Percentiles rank a stretch among this genome's conserved stretches.
phyloP scores from a whole-genome alignment of 37 sponge, comb jelly and placozoan species.

The Mnemiopsis leidyi region DNA sequence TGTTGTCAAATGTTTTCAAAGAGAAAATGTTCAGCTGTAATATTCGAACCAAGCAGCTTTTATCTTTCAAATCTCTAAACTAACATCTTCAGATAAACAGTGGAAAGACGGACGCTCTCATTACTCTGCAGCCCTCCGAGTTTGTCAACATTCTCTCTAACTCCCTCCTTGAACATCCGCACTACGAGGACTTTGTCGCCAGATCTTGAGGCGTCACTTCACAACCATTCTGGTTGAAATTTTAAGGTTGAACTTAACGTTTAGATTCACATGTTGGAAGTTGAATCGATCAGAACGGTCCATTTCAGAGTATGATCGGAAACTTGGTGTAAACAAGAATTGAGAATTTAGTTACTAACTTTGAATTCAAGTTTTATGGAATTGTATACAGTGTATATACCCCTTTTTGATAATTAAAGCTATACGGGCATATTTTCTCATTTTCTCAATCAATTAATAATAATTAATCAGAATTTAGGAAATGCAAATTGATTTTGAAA shows the following conservation, averaged over 20 bases:
- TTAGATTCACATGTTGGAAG: too few relatives aligned
- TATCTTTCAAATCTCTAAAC: too few relatives aligned
- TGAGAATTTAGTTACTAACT: not conserved
- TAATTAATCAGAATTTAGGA: not conserved
- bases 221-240: too few relatives aligned
- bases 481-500: too few relatives aligned
- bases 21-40: too few relatives aligned
- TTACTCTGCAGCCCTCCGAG: constrained; percentile 55
- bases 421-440: not conserved
- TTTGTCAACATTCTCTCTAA: constrained; percentile 4
- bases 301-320: constrained; percentile 13
- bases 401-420: too few relatives aligned
- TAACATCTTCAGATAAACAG: constrained; percentile 36
- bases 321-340: too few relatives aligned
- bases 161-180: not conserved
- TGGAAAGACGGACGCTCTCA: not conserved
- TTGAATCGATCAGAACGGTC: too few relatives aligned
- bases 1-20: too few relatives aligned
- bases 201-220: not conserved
- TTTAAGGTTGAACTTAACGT: too few relatives aligned
- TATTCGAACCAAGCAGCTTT: too few relatives aligned
- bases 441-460: not conserved
- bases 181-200: constrained; percentile 58
- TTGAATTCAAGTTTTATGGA: not conserved
- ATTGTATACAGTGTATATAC: not conserved